Evolutionary conservation across 2,888 invertebrate species (phyloP).

Genomic region (Poecilus cupreus): DNA sequence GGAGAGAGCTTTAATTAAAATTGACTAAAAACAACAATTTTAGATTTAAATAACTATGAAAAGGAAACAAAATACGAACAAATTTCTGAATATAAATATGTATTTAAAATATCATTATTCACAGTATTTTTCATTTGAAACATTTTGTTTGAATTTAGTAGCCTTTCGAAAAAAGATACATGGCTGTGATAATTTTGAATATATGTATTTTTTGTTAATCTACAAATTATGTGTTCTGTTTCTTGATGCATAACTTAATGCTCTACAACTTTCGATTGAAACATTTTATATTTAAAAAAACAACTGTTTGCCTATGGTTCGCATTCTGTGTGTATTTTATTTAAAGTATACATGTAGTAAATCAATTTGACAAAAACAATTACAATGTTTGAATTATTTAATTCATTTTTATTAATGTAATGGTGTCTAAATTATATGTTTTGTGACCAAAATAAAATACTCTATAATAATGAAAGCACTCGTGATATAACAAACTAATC

Average conservation of each 20-base stretch:
- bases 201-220: background rate
- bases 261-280: background rate
- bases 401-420: background rate
- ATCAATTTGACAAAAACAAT: background rate
- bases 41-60: background rate
- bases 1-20: background rate
- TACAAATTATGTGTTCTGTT: background rate
- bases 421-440: background rate
- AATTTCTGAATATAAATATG: background rate
- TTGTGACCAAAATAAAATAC: background rate
- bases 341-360: background rate
- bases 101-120: constrained; percentile 4
- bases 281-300: background rate
- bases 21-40: background rate
- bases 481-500: background rate
- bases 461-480: background rate
- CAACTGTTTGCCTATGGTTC: background rate
- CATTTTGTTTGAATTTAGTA: too few relatives aligned
- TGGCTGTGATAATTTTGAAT: background rate
- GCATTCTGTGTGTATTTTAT: background rate
- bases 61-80: background rate
- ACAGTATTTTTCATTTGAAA: constrained; percentile 1
- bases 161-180: background rate
- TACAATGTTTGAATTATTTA: background rate
- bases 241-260: background rate